phyloP scores from a whole-genome alignment of 2,797 vertebrate genomes.

The Betta splendens region DNA sequence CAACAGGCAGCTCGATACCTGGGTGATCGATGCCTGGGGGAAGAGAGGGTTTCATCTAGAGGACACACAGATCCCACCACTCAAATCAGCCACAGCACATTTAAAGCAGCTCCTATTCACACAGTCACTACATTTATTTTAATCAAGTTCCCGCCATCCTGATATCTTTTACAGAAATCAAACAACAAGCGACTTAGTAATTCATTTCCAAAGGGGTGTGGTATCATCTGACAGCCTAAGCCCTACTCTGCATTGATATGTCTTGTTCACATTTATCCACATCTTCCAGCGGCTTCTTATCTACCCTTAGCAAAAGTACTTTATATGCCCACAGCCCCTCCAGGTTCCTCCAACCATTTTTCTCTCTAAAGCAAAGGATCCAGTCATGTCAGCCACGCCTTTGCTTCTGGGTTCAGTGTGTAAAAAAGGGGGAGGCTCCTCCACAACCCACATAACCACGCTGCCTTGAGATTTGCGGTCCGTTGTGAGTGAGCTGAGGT shows the following conservation, averaged over 20 bases:
- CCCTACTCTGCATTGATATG: slow-evolving; percentile 17
- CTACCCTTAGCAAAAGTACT: slow-evolving; percentile 12
- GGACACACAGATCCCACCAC: slow-evolving; percentile 18
- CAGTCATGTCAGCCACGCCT: slow-evolving; percentile 69
- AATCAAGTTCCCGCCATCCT: too few species aligned
- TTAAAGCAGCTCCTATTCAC: slow-evolving; percentile 11
- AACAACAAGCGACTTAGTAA: not conserved
- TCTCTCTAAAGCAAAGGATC: slow-evolving; percentile 61
- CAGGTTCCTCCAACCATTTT: slow-evolving; percentile 31
- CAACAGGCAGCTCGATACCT: slow-evolving; percentile 50
- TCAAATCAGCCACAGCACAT: slow-evolving; percentile 19
- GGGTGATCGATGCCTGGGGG: slow-evolving; percentile 44
- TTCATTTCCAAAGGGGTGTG: not conserved
- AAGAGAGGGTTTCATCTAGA: slow-evolving; percentile 26
- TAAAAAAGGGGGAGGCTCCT: slow-evolving; percentile 5
- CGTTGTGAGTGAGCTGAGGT: slow-evolving; percentile 58
- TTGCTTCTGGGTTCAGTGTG: slow-evolving; percentile 33
- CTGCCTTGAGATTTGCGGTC: slow-evolving; percentile 52
- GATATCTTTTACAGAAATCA: too few species aligned
- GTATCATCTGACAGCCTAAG: slow-evolving; percentile 1
- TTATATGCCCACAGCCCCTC: slow-evolving; percentile 16
- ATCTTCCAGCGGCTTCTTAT: slow-evolving; percentile 28
- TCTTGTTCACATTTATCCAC: slow-evolving; percentile 17
- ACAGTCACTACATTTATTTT: too few species aligned
- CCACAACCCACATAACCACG: slow-evolving; percentile 43